Conservation (phyloP, 2,888 invertebrate genomes). For the Acleris literana region DNA sequence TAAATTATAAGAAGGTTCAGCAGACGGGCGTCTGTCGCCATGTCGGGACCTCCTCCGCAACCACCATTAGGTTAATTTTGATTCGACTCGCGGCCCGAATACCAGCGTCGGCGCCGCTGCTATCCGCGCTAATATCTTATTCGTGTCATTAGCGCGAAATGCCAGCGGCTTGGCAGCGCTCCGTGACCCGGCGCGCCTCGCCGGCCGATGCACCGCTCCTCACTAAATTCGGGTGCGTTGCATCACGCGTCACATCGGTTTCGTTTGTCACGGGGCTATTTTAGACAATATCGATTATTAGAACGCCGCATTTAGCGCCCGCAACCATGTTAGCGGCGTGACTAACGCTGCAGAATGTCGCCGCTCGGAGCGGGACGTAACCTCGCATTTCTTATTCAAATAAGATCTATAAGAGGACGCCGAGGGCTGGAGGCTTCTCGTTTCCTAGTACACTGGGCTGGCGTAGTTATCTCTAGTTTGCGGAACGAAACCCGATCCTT, state of each 20-base stretch:
- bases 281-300: slow-evolving; percentile 82
- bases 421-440: slow-evolving; percentile 68
- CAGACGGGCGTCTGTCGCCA: slow-evolving; percentile 16
- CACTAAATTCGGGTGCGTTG: slow-evolving; percentile 80
- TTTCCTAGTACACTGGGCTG: slow-evolving; percentile 62
- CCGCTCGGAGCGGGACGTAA: slow-evolving; percentile 61
- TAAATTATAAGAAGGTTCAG: neutral
- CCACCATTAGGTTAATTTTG: slow-evolving; percentile 57
- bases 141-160: slow-evolving; percentile 83
- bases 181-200: slow-evolving; percentile 54
- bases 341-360: slow-evolving; percentile 56
- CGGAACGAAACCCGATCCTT: slow-evolving; percentile 80
- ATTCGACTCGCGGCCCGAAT: slow-evolving; percentile 68
- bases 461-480: slow-evolving; percentile 77
- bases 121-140: slow-evolving; percentile 82
- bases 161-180: slow-evolving; percentile 78
- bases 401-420: slow-evolving; percentile 66
- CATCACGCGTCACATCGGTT: slow-evolving; percentile 82
- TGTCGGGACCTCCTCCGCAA: slow-evolving; percentile 11
- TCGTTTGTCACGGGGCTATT: slow-evolving; percentile 81
- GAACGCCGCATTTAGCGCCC: slow-evolving; percentile 74
- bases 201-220: slow-evolving; percentile 77
- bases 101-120: slow-evolving; percentile 62
- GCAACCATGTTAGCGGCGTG: slow-evolving; percentile 53
- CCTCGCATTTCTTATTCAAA: slow-evolving; percentile 73